phyloP scores from a whole-genome alignment of 2,888 invertebrate genomes.

The Choreutis nemorana region DNA sequence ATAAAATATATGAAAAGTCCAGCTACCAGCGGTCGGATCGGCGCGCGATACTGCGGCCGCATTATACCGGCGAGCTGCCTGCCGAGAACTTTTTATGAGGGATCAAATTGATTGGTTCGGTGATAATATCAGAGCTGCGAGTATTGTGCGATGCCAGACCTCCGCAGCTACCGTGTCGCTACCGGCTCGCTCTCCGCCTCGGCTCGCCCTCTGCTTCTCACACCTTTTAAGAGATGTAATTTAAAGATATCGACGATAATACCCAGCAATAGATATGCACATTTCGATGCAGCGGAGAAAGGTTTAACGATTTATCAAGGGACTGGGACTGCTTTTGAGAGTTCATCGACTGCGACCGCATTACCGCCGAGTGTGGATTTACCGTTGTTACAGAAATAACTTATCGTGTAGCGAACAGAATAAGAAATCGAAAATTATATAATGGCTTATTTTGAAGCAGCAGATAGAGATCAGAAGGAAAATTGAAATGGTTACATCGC shows the following conservation, averaged over 20 bases:
- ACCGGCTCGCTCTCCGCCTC: constrained; percentile 30
- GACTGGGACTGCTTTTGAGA: constrained; percentile 7
- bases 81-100: constrained; percentile 62
- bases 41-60: constrained; percentile 42
- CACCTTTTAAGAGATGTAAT: constrained; percentile 44
- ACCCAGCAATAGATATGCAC: constrained; percentile 33
- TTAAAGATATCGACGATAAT: constrained; percentile 28
- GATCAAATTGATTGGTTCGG: constrained; percentile 65
- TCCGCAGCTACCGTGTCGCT: constrained; percentile 17
- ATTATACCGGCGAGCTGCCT: constrained; percentile 51
- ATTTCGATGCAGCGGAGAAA: constrained; percentile 30
- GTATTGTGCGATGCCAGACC: constrained; percentile 30
- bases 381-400: constrained; percentile 7
- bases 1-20: constrained; percentile 65
- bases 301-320: constrained; percentile 16
- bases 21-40: constrained; percentile 56
- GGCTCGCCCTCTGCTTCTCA: constrained; percentile 32
- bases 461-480: constrained; percentile 31
- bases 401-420: no score
- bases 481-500: constrained; percentile 34
- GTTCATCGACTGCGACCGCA: no score
- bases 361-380: not conserved
- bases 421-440: constrained; percentile 22
- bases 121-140: constrained; percentile 54
- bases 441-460: constrained; percentile 43